Evolutionary conservation across 2,113 vertebrate species (phyloP).

Genomic region (Cyprinodon tularosa): DNA sequence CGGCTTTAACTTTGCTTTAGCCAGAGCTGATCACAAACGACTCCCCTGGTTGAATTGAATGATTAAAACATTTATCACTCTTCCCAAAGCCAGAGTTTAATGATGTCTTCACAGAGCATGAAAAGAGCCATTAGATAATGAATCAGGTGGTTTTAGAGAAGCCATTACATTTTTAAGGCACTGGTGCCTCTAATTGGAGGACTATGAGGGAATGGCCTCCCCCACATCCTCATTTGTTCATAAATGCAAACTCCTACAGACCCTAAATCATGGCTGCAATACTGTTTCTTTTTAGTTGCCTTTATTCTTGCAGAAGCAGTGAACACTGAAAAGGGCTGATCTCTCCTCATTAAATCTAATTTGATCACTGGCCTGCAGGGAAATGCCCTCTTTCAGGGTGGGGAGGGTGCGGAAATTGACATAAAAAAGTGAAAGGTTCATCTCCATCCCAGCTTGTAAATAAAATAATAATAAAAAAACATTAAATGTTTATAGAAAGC

Average conservation of each 20-base stretch:
- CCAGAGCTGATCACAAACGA: background rate
- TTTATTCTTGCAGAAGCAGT: background rate
- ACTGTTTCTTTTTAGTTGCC: background rate
- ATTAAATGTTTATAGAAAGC: background rate
- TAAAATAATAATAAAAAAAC: constrained; percentile 10
- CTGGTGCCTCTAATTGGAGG: background rate
- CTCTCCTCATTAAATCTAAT: background rate
- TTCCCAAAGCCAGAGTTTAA: background rate
- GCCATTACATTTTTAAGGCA: background rate
- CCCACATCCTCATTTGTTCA: background rate
- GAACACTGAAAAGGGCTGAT: background rate
- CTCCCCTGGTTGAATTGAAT: background rate
- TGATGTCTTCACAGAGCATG: background rate
- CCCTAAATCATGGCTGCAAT: background rate
- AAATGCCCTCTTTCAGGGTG: constrained; percentile 8
- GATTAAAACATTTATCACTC: background rate
- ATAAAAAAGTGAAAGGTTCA: constrained; percentile 1
- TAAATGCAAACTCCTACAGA: background rate
- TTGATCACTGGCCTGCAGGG: constrained; percentile 11
- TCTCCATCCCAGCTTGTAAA: constrained; percentile 5
- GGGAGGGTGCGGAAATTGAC: constrained; percentile 5
- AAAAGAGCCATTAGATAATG: background rate
- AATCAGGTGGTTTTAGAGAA: background rate
- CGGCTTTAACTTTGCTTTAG: background rate
- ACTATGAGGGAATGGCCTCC: background rate